Conservation (phyloP, 2,888 invertebrate genomes). For the Xanthostigma xanthostigma region DNA sequence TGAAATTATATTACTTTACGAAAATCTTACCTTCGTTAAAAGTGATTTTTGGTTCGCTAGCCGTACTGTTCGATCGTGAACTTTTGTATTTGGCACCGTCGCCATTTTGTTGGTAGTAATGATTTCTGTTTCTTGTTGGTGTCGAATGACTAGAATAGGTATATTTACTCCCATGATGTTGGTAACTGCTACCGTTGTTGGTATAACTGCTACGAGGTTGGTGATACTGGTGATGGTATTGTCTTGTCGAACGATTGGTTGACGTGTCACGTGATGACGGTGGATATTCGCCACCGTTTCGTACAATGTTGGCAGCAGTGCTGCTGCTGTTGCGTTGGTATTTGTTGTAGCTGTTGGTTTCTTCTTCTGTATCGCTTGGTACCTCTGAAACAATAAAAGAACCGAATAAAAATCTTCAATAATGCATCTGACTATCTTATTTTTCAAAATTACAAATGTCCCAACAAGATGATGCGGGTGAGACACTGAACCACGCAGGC, state of each 20-base stretch:
- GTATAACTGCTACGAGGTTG: slow-evolving; percentile 8
- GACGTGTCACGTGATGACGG: background rate
- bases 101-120: slow-evolving; percentile 20
- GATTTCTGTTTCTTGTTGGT: slow-evolving; percentile 18
- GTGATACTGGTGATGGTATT: slow-evolving; percentile 1
- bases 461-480: too few species aligned
- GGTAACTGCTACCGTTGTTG: slow-evolving; percentile 1
- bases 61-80: slow-evolving; percentile 27
- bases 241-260: background rate
- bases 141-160: slow-evolving; percentile 27
- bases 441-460: too few species aligned
- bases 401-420: background rate
- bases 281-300: background rate
- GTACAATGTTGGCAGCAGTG: background rate
- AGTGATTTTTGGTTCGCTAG: slow-evolving; percentile 33
- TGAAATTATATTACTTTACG: too few species aligned
- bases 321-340: slow-evolving; percentile 1
- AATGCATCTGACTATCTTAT: too few species aligned
- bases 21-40: slow-evolving; percentile 33
- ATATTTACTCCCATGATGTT: background rate
- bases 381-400: slow-evolving; percentile 19
- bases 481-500: too few species aligned
- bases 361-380: slow-evolving; percentile 28
- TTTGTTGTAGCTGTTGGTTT: slow-evolving; percentile 19
- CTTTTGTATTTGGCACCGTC: slow-evolving; percentile 18